phyloP scores from a whole-genome alignment of 2,888 invertebrate species.

The Caenorhabditis imperialis region DNA sequence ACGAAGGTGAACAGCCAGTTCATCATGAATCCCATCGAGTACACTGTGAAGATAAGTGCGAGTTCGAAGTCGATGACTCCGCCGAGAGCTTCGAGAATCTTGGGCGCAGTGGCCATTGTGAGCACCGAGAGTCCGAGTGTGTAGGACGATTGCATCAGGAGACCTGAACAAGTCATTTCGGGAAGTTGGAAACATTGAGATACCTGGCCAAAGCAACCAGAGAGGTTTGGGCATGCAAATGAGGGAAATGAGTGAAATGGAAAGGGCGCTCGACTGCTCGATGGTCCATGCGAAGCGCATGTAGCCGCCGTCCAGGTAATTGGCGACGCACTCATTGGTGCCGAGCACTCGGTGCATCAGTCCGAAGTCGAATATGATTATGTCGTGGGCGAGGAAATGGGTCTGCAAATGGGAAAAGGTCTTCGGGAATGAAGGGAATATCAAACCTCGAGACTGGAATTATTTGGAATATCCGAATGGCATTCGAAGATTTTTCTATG shows the following conservation, averaged over 20 bases:
- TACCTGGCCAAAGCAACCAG: slow-evolving; percentile 77
- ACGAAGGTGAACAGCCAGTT: slow-evolving; percentile 70
- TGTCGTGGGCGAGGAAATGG: slow-evolving; percentile 74
- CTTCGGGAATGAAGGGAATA: background rate
- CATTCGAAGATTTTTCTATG: slow-evolving; percentile 73
- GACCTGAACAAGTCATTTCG: slow-evolving; percentile 54
- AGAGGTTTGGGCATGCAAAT: slow-evolving; percentile 62
- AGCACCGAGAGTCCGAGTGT: slow-evolving; percentile 77
- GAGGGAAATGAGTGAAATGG: slow-evolving; percentile 63
- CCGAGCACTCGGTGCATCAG: slow-evolving; percentile 77
- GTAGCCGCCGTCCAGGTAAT: slow-evolving; percentile 78
- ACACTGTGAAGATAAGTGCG: slow-evolving; percentile 51
- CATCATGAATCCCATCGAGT: slow-evolving; percentile 55
- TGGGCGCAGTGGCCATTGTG: slow-evolving; percentile 78
- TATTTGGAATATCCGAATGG: slow-evolving; percentile 66
- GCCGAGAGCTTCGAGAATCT: slow-evolving; percentile 71
- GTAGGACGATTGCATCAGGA: slow-evolving; percentile 77
- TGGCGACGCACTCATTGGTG: slow-evolving; percentile 77
- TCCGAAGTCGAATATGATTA: slow-evolving; percentile 78
- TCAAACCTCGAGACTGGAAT: slow-evolving; percentile 62
- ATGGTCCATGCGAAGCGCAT: slow-evolving; percentile 73
- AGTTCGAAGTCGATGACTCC: slow-evolving; percentile 59
- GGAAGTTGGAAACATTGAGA: too few relatives aligned
- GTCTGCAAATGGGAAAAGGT: slow-evolving; percentile 23
- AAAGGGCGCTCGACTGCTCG: slow-evolving; percentile 71